Base-by-base conservation (phyloP, 2,113 vertebrate species). In the Ophthalmolycus amberensis region DNA sequence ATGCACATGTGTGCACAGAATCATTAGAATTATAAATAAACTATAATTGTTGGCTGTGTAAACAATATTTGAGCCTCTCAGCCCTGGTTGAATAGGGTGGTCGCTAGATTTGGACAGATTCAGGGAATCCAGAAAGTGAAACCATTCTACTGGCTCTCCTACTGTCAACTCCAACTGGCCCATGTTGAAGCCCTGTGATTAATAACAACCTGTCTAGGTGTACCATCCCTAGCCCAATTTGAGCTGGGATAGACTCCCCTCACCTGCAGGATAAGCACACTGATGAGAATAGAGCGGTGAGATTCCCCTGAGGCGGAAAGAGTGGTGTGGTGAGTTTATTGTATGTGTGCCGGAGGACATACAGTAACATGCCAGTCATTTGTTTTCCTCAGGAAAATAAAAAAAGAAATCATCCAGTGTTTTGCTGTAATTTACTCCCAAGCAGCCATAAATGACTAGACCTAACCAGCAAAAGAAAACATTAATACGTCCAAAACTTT, bases 381-480 rank as follows among this genome's bases (percentile, higher is more conserved):
- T 59, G 14, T 76, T 59, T 83, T 65, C 63, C 44, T 65, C 68
- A 54, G 64, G 29, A 78, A 75, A n/a, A 37, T 42, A 54, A 44
- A 22, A 75, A 16, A 25, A 10, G 22, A 60, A 7, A 66, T 42
- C 2, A 32, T 62, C 4, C n/a, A 58, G n/a, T 38, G n/a, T 78
- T 70, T 34, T 34, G 18, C 60, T 15, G 5, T 78, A 63, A 42
- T 34, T 59, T 66, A 60, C 48, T 67, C 44, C 34, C 34, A 37
- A 5, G 71, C 8, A n/a, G 44, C 18, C 44, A 20, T 68, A 46
- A 69, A 85, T 75, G 18, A 59, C 58, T 56, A n/a, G 67, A 56
- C 44, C 37, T 54, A 76, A 65, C 77, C 77, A 75, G 12, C 54
- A 68, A 56, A 78, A 50, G 18, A 71, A 90, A 79, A 74, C 18